Percentiles rank a stretch among this genome's conserved stretches.
These are phyloP conservation scores for Archilochus colubris DNA, from an alignment of 2,113 vertebrate genomes.

Conservation along the genomic window DNA sequence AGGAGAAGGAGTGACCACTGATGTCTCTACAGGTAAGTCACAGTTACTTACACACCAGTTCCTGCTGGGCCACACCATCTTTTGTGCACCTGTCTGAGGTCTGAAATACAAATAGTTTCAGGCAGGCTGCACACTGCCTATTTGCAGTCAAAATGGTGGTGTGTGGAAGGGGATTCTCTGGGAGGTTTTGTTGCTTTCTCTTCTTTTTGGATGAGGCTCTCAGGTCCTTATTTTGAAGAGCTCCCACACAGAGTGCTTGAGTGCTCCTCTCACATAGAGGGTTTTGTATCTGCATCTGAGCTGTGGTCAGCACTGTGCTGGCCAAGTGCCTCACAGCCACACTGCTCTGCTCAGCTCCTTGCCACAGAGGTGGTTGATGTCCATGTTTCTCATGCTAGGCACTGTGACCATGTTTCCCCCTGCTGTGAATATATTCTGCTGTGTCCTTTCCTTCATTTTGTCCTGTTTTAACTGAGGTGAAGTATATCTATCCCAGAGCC, in stretches of 20 bases:
- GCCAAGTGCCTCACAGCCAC: background rate
- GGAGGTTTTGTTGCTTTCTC: fast-evolving
- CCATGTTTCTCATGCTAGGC: background rate
- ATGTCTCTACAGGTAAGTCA: background rate
- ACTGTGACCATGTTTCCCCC: background rate
- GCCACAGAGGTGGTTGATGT: background rate
- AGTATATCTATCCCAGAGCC: background rate
- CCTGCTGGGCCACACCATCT: fast-evolving
- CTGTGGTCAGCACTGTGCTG: background rate
- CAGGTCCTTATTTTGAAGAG: background rate
- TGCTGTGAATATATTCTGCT: background rate
- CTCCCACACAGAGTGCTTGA: fast-evolving
- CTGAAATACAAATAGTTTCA: background rate
- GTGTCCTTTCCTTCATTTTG: background rate
- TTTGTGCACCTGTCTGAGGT: background rate
- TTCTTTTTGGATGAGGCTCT: background rate
- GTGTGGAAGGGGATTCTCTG: background rate
- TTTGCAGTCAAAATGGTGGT: background rate
- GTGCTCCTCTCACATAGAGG: background rate
- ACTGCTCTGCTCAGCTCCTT: background rate
- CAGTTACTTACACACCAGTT: background rate
- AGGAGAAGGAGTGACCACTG: too few relatives aligned
- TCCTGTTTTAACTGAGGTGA: background rate
- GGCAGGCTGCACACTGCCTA: background rate
- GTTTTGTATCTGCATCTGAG: fast-evolving